Conservation (phyloP, 2,113 vertebrate genomes). For the Ailuropoda melanoleuca region DNA sequence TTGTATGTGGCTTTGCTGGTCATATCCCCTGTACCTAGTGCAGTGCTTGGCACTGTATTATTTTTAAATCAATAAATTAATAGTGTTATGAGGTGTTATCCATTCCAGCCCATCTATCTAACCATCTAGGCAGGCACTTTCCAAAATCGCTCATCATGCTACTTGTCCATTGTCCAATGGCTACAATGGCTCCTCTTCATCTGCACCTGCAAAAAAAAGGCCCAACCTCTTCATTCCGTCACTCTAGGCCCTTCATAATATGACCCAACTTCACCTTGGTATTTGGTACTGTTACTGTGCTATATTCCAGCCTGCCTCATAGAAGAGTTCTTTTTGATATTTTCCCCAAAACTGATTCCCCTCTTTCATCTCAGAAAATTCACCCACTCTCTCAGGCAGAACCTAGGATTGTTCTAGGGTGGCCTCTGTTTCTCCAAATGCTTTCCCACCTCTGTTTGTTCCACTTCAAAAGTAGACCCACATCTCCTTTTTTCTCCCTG, state of each 20-base stretch:
- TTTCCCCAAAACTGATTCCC: neutral
- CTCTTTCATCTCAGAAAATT: constrained; percentile 14
- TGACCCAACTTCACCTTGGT: neutral
- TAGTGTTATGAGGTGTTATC: neutral
- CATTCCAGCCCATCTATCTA: neutral
- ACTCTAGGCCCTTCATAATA: neutral
- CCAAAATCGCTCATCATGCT: neutral
- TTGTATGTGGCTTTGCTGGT: neutral
- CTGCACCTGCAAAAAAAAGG: neutral
- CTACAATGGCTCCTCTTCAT: neutral
- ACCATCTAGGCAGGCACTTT: neutral
- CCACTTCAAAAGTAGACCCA: neutral
- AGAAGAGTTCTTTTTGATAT: constrained; percentile 3
- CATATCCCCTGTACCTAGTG: neutral
- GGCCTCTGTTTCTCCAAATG: neutral
- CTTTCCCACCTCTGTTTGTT: neutral
- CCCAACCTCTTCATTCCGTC: neutral
- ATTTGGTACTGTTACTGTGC: neutral
- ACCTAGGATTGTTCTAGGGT: neutral
- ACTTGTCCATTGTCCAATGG: neutral
- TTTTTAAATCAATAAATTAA: neutral
- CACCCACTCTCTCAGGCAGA: neutral
- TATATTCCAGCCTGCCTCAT: neutral
- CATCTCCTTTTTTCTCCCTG: neutral
- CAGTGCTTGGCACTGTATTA: neutral